Conservation (phyloP, 2,113 vertebrate species). For the Myotis lucifugus region DNA sequence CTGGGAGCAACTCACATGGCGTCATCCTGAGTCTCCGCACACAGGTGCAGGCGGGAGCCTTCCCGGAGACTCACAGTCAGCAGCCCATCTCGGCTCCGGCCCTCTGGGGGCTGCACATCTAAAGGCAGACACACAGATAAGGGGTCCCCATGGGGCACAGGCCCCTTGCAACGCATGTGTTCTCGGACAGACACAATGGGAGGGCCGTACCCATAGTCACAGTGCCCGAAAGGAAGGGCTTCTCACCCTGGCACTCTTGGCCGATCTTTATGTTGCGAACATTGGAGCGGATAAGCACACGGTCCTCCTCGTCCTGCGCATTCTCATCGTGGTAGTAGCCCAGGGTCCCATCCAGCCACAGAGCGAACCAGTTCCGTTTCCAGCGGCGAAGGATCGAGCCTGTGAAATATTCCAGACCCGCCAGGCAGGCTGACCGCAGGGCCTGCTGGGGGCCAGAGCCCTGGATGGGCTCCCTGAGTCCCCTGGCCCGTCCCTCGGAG, state of each 20-base stretch:
- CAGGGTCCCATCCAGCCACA: constrained; percentile 95
- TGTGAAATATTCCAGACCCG: constrained; percentile 21
- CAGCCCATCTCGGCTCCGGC: constrained; percentile 88
- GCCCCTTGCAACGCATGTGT: neutral
- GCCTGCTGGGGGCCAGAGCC: neutral
- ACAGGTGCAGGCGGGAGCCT: constrained; percentile 88
- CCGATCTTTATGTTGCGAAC: constrained; percentile 90
- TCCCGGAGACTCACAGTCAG: constrained; percentile 88
- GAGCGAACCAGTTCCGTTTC: constrained; percentile 97
- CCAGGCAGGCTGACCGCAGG: neutral
- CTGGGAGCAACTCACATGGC: constrained; percentile 88
- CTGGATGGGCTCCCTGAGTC: neutral
- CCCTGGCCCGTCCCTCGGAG: neutral
- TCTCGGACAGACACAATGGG: neutral
- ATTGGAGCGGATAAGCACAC: constrained; percentile 88
- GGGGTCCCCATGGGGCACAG: neutral
- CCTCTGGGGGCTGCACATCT: constrained; percentile 93
- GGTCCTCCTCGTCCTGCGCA: constrained; percentile 89
- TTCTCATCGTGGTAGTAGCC: constrained; percentile 92
- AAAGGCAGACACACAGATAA: neutral
- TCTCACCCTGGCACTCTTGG: constrained; percentile 92
- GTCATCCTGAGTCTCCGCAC: constrained; percentile 94
- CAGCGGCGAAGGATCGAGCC: constrained; percentile 93
- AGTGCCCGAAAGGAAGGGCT: neutral
- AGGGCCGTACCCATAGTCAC: neutral